Evolutionary conservation across 1,140 invertebrate genomes (phyloP), one percentile per base, ranked within the genome.

Genomic region (Orchesella cincta): DNA sequence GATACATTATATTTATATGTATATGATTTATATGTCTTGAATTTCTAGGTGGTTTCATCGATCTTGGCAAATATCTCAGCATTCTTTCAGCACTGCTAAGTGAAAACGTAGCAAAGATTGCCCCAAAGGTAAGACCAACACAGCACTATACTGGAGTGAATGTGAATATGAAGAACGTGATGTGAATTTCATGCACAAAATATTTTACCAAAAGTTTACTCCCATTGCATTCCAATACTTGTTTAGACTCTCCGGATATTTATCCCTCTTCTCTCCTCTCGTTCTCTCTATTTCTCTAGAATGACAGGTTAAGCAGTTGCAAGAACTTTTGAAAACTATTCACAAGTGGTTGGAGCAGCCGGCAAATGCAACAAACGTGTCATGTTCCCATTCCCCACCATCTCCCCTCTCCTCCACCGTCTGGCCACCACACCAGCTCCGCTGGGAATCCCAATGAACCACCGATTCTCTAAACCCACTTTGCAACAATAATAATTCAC

Each of bases 11-110:
- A 88, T 83, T 90, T n/a, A n/a, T n/a, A n/a, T n/a, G n/a, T n/a
- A n/a, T n/a, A n/a, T n/a, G n/a, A n/a, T n/a, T n/a, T n/a, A n/a
- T n/a, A n/a, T n/a, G n/a, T n/a, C n/a, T n/a, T n/a, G n/a, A n/a
- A n/a, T n/a, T n/a, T n/a, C n/a, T n/a, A n/a, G n/a, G 91, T 83
- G 89, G 90, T 34, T 91, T 92, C 83, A 92, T 94, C 31, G 93
- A 95, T 84, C 85, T 94, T 16, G 93, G 93, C 36, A 93, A 93
- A 82, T 92, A 94, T 82, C 84, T 94, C 31, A 92, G 92, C 18
- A 88, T 93, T 0, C 85, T 95, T 8, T 93, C 94, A 79, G 88
- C 88, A 0, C 85, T 94, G 35, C 86, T 94, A 1, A 87, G 88
- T 0, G 93, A 95, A 84, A 91, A 90, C 82, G 85, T 93, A 29